Percentiles rank a stretch among this genome's conserved stretches.
phyloP scores from a whole-genome alignment of 2,113 vertebrate genomes.

The Uria aalge region DNA sequence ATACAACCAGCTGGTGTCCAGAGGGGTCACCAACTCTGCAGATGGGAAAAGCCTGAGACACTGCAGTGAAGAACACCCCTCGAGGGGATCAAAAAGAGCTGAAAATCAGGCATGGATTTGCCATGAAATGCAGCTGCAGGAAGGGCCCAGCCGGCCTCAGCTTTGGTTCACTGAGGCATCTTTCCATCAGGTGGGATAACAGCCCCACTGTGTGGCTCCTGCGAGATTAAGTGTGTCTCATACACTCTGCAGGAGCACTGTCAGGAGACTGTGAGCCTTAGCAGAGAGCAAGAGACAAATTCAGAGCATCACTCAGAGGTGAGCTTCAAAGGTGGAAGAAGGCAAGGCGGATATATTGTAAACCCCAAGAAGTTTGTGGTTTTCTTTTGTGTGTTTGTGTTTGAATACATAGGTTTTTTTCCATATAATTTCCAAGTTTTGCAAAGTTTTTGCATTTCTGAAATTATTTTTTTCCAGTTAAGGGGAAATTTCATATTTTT shows the following conservation, averaged over 20 bases:
- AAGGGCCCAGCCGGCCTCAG: background rate
- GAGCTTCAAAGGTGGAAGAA: background rate
- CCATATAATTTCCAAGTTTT: background rate
- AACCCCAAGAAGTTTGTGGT: background rate
- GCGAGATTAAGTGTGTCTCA: fast-evolving
- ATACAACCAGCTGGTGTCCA: fast-evolving
- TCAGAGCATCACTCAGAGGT: background rate
- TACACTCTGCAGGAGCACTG: fast-evolving
- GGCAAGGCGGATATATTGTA: background rate
- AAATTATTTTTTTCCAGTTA: background rate
- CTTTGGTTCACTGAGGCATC: background rate
- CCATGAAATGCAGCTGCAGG: background rate
- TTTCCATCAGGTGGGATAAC: background rate
- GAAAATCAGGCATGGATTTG: too few relatives aligned
- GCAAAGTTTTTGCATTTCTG: background rate
- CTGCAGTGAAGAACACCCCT: background rate
- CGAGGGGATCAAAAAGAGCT: background rate
- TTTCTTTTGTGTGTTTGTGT: background rate
- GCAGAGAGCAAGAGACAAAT: background rate
- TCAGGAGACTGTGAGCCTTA: background rate
- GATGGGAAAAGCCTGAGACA: background rate
- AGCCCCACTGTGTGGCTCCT: constrained; percentile 2
- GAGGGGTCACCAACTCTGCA: background rate
- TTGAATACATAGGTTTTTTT: background rate
- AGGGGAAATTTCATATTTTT: background rate